A percentile compares a stretch with the other conserved stretches of the same genome.
phyloP scores from a whole-genome alignment of 2,888 invertebrate species.

The Copidosoma aretas region DNA sequence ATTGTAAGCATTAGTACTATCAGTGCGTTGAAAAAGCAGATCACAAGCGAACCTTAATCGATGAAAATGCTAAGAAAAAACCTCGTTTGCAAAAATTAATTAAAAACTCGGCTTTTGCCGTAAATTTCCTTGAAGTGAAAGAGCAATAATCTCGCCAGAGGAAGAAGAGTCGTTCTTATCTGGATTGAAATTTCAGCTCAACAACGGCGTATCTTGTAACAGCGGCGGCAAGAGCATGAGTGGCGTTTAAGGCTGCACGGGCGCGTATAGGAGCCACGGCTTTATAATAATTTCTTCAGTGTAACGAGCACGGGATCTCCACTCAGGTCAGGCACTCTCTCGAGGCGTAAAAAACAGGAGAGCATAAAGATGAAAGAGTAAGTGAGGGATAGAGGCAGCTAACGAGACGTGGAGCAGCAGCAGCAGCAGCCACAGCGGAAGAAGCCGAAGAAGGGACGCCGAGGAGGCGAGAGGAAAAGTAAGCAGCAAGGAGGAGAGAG shows the following conservation, averaged over 20 bases:
- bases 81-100: too few relatives aligned
- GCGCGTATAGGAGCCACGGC: not conserved
- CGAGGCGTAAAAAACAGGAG: conserved; percentile 27
- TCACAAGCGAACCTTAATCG: too few relatives aligned
- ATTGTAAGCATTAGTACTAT: too few relatives aligned
- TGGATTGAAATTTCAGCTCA: not conserved
- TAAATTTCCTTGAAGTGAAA: not conserved
- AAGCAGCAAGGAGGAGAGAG: conserved; percentile 2
- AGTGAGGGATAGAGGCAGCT: conserved; percentile 37
- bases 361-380: conserved; percentile 35
- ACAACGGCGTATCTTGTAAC: not conserved
- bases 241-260: not conserved
- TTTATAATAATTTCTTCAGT: not conserved
- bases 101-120: not conserved
- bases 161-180: too few relatives aligned
- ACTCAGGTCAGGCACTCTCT: not conserved
- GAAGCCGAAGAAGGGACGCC: not conserved
- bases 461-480: not conserved
- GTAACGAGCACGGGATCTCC: not conserved
- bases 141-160: not conserved
- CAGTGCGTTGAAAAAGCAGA: too few relatives aligned
- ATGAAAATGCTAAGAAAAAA: too few relatives aligned
- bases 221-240: not conserved
- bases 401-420: conserved; percentile 35
- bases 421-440: not conserved